These are phyloP conservation scores for Rhynchotus rufescens DNA, from an alignment of 2,797 vertebrate species.

Conservation along the genomic window DNA sequence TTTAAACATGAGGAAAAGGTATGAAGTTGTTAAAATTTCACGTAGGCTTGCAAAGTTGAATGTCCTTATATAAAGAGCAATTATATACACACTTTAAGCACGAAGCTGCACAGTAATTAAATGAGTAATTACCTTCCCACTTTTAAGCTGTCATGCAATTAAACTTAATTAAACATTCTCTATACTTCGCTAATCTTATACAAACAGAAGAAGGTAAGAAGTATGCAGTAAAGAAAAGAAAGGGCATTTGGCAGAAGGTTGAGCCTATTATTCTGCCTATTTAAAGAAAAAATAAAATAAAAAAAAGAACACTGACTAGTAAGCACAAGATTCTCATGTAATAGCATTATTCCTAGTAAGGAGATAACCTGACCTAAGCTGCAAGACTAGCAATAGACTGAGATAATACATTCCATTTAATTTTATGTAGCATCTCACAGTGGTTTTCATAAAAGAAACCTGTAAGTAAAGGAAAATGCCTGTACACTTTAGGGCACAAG, in stretches of 20 bases:
- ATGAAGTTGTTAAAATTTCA: constrained; percentile 21
- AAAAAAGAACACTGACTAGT: background rate
- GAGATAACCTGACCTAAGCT: background rate
- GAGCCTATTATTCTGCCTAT: constrained; percentile 4
- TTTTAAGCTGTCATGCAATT: constrained; percentile 77
- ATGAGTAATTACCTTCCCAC: constrained; percentile 77
- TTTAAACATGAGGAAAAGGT: background rate
- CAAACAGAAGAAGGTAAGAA: constrained; percentile 65
- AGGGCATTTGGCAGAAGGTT: constrained; percentile 47
- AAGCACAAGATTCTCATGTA: background rate
- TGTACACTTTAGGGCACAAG: background rate
- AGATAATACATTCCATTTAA: background rate
- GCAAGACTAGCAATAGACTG: background rate
- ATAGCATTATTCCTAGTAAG: background rate
- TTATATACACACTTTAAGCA: constrained; percentile 60
- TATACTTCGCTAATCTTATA: constrained; percentile 69
- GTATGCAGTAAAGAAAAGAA: constrained; percentile 52
- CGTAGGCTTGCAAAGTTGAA: constrained; percentile 50
- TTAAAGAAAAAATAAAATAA: background rate
- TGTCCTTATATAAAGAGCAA: constrained; percentile 67
- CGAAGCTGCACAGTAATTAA: constrained; percentile 72
- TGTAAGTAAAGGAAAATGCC: background rate
- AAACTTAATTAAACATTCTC: constrained; percentile 76
- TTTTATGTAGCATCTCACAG: background rate
- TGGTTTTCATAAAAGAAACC: background rate